phyloP scores from a whole-genome alignment of 2,113 vertebrate genomes.

The Barbus barbus region DNA sequence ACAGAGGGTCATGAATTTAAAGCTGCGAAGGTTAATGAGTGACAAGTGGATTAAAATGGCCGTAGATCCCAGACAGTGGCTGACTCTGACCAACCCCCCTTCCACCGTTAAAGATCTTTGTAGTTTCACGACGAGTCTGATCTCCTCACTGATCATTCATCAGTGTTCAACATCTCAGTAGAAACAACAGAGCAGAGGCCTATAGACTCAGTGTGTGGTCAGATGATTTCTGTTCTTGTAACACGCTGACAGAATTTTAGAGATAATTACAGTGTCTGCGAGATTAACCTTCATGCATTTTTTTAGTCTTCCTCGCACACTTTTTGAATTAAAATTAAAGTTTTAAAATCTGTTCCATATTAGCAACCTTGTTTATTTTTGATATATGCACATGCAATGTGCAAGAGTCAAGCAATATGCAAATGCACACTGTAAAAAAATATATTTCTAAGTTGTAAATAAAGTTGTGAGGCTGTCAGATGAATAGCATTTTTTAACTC shows the following conservation, averaged over 20 bases:
- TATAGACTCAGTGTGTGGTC: background rate
- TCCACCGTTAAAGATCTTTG: conserved; percentile 12
- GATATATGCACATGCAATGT: no score
- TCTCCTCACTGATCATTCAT: conserved; percentile 24
- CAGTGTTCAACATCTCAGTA: conserved; percentile 7
- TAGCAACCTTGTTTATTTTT: no score
- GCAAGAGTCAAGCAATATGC: no score
- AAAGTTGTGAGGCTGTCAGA: no score
- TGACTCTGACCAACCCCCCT: conserved; percentile 5
- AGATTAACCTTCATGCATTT: no score
- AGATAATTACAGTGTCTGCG: background rate
- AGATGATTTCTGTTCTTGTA: conserved; percentile 1
- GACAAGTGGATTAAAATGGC: conserved; percentile 59
- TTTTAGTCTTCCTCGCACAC: background rate
- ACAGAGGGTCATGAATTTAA: conserved; percentile 48
- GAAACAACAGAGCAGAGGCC: conserved; percentile 12
- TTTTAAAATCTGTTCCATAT: no score
- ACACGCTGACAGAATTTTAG: background rate
- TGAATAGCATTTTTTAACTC: no score
- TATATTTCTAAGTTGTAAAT: no score
- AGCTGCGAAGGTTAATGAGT: conserved; percentile 61
- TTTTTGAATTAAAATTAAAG: background rate
- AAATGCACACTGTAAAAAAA: no score
- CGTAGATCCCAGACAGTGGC: conserved; percentile 12
- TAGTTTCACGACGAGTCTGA: background rate